Base-by-base conservation (phyloP, 2,797 vertebrate species). In the Spheniscus humboldti region DNA sequence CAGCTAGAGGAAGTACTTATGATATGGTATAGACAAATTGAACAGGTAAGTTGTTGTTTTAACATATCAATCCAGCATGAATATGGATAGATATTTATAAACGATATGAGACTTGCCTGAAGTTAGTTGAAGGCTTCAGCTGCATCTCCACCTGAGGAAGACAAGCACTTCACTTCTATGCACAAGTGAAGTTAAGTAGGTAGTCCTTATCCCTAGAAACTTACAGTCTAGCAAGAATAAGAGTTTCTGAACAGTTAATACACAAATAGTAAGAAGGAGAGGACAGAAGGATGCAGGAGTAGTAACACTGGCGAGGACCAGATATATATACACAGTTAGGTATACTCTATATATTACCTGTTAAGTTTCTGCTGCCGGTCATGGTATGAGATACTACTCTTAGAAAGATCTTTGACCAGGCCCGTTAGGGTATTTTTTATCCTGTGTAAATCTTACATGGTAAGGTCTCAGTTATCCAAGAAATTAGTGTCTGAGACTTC, bases 1-100 rank as follows among this genome's bases (percentile, higher is more conserved):
- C 97, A 97, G 47, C 96, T 99, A 27, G 98, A 99, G 82, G 98
- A 98, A 33, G 94, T 98, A 75, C 94, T 99, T 90, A 98, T 97
- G 97, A 94, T 97, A 31, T 99, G 98, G 99, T 98, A 98, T 92
- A 98, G 96, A 72, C 98, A 99, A 98, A 98, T 99, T 24, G 98
- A 99, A 74, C 96, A 97, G 97, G 98, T 98, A 96, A 88, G 87
- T 50, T 78, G 64, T 60, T 71, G 6, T 67, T 74, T 81, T 84
- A 48, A 20, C 8, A 17, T 25, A 47, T 67, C 27, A 25, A 3
- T 68, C 23, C 37, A 59, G 25, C 16, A 39, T 31, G n/a, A 77
- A 53, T 60, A 47, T 68, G 27, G 14, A 27, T 62, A 30, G n/a
- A 13, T 87, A 50, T 59, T 86, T 77, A 17, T 56, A 77, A 71